Percentiles rank a stretch among this genome's conserved stretches.
Conservation (phyloP, 2,797 vertebrate genomes). For the Caiman crocodilus region DNA sequence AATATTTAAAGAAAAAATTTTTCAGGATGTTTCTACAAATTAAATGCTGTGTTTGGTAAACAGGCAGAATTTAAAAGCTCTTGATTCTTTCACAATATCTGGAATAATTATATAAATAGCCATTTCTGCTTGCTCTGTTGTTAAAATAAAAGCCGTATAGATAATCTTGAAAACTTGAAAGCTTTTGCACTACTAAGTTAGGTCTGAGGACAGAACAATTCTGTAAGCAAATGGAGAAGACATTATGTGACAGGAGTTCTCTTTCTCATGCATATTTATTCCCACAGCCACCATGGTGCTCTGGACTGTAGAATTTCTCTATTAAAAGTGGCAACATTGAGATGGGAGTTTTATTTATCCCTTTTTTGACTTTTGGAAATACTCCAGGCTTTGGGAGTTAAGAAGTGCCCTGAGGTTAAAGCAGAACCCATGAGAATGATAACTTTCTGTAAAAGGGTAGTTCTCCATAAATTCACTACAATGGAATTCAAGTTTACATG, state of each 20-base stretch:
- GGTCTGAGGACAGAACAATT: neutral
- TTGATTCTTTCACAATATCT: neutral
- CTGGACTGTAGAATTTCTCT: neutral
- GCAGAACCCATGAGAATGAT: neutral
- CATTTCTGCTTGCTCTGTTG: neutral
- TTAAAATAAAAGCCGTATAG: neutral
- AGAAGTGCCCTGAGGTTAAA: neutral
- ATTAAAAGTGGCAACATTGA: neutral
- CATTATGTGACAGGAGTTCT: neutral
- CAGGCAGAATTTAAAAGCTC: neutral
- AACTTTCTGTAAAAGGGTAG: fast-evolving
- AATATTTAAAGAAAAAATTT: neutral
- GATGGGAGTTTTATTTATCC: neutral
- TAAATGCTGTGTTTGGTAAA: neutral
- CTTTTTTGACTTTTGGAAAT: neutral
- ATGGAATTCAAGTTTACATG: neutral
- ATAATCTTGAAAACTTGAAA: neutral
- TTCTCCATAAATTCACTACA: neutral
- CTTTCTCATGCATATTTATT: no score
- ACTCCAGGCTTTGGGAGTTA: neutral
- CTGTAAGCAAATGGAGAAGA: neutral
- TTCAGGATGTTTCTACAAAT: neutral
- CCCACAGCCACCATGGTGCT: neutral
- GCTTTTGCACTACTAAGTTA: neutral
- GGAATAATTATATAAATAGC: neutral